Conservation (phyloP, 1,140 invertebrate species). For the Drosophila orena region DNA sequence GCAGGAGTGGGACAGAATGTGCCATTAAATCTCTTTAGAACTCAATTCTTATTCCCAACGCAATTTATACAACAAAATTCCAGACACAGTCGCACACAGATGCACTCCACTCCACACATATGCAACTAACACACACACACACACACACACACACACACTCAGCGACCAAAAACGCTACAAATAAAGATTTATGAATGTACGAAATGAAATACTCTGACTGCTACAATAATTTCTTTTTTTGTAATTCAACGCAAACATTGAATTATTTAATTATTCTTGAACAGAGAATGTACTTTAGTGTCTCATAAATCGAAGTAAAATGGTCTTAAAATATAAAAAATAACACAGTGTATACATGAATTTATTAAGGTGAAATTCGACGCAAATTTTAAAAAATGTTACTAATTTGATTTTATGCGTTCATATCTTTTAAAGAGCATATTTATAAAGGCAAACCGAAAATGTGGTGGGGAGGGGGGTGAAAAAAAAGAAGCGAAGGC, state of each 20-base stretch:
- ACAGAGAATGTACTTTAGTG: not conserved
- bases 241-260: too few species aligned
- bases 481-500: conserved; percentile 1
- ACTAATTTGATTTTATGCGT: too few species aligned
- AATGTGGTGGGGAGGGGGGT: too few species aligned
- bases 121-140: not conserved
- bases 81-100: conserved; percentile 39
- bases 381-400: too few species aligned
- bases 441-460: conserved; percentile 17
- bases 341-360: too few species aligned
- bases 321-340: too few species aligned
- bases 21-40: conserved; percentile 84
- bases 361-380: too few species aligned
- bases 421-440: not conserved
- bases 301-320: too few species aligned
- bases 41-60: conserved; percentile 83
- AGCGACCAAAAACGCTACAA: conserved; percentile 4
- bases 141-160: conserved; percentile 11
- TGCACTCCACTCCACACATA: conserved; percentile 19
- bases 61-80: conserved; percentile 83
- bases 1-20: conserved; percentile 45
- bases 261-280: not conserved
- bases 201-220: conserved; percentile 15
- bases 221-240: not conserved
- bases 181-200: conserved; percentile 1